Evolutionary conservation across 2,797 vertebrate genomes (phyloP).

Genomic region (Peromyscus melanophrys): DNA sequence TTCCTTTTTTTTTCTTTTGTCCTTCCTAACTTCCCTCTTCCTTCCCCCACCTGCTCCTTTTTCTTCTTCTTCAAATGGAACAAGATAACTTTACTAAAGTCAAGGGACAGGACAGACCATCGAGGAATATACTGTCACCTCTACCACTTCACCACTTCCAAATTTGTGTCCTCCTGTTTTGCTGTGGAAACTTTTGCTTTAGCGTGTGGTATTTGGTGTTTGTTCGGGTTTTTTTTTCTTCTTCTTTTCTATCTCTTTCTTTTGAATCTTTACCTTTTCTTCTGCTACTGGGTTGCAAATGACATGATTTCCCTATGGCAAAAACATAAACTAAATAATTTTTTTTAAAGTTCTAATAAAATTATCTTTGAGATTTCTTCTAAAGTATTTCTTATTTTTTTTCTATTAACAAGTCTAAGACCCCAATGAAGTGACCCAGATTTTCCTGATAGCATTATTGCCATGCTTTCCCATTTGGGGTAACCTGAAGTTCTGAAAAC

Average conservation of each 20-base stretch:
- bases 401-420: background rate
- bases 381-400: background rate
- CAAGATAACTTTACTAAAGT: background rate
- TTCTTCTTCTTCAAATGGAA: background rate
- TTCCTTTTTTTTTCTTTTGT: background rate
- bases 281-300: background rate
- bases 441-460: background rate
- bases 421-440: no score
- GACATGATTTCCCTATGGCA: background rate
- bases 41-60: fast-evolving
- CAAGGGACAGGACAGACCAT: background rate
- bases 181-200: background rate
- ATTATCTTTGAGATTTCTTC: background rate
- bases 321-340: background rate
- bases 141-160: no score
- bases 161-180: background rate
- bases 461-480: background rate
- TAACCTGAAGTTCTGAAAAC: background rate
- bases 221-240: background rate
- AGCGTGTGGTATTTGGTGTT: background rate
- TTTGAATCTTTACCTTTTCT: background rate
- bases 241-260: background rate
- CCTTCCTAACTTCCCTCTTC: background rate
- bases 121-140: background rate
- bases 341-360: background rate